Conservation (phyloP, 2,888 invertebrate species). For the Bhutanitis thaidina region DNA sequence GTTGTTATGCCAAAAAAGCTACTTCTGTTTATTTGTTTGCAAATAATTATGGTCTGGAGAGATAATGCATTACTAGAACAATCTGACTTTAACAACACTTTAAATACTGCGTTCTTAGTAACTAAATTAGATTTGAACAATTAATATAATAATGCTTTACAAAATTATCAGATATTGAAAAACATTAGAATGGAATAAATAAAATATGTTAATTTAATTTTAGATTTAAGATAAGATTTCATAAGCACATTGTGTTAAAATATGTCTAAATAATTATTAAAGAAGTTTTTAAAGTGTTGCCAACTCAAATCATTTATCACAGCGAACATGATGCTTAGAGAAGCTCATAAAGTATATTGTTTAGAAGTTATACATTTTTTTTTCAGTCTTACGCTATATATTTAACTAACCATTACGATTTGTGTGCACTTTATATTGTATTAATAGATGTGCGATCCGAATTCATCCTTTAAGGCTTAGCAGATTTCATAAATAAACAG, state of each 20-base stretch:
- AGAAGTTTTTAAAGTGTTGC: neutral
- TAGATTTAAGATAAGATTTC: too few relatives aligned
- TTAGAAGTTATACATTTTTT: constrained; percentile 27
- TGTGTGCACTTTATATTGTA: constrained; percentile 66
- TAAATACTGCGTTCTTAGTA: neutral
- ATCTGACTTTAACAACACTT: constrained; percentile 5
- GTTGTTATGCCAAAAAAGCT: too few relatives aligned
- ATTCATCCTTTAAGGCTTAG: constrained; percentile 43
- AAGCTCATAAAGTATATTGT: constrained; percentile 38
- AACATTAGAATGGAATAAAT: too few relatives aligned
- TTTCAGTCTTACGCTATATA: constrained; percentile 73
- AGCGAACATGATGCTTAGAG: constrained; percentile 58
- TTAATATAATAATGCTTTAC: too few relatives aligned
- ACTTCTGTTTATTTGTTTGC: too few relatives aligned
- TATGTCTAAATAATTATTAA: too few relatives aligned
- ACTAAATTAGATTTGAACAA: too few relatives aligned
- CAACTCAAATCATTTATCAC: constrained; percentile 46
- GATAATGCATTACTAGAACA: neutral
- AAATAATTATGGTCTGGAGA: too few relatives aligned
- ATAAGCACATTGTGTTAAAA: too few relatives aligned
- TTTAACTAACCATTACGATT: constrained; percentile 52
- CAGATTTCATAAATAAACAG: constrained; percentile 32
- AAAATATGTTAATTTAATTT: too few relatives aligned
- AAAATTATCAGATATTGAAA: too few relatives aligned
- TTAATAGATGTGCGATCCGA: constrained; percentile 58